phyloP scores from a whole-genome alignment of 2,888 invertebrate genomes.

The Lithophane leautieri region DNA sequence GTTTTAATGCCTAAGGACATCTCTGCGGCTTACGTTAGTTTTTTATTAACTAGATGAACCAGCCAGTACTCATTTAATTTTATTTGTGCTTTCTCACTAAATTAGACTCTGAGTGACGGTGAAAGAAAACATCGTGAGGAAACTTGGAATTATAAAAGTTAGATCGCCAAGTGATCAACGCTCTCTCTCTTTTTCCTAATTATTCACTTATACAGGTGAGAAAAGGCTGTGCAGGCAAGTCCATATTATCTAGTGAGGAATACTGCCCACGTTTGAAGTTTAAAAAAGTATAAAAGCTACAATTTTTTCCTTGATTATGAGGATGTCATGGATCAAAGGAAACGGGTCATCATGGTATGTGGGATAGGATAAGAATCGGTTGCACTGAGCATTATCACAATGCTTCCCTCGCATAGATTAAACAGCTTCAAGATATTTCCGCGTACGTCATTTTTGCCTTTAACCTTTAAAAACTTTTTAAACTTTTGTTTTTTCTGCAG shows the following conservation, averaged over 20 bases:
- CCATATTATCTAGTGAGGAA: background rate
- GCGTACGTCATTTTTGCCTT: slow-evolving; percentile 12
- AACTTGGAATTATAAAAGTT: background rate
- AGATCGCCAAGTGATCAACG: background rate
- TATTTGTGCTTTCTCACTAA: background rate
- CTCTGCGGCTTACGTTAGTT: slow-evolving; percentile 4
- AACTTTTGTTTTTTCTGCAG: background rate
- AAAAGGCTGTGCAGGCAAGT: background rate
- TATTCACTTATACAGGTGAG: too few species aligned
- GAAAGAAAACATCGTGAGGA: background rate
- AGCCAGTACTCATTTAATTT: background rate
- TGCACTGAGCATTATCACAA: slow-evolving; percentile 33
- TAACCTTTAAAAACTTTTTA: background rate
- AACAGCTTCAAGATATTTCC: slow-evolving; percentile 25
- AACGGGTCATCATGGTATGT: slow-evolving; percentile 39
- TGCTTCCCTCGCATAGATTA: slow-evolving; percentile 29
- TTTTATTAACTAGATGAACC: slow-evolving; percentile 7
- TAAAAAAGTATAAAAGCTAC: background rate
- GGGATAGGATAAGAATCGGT: slow-evolving; percentile 48
- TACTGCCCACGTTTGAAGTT: background rate
- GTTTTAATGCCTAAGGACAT: slow-evolving; percentile 74
- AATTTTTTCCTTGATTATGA: slow-evolving; percentile 10
- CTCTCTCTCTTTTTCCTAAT: too few species aligned
- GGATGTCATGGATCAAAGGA: slow-evolving; percentile 41
- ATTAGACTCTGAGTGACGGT: background rate